Conservation (phyloP, 2,113 vertebrate genomes). For the Mormyrus lacerda region DNA sequence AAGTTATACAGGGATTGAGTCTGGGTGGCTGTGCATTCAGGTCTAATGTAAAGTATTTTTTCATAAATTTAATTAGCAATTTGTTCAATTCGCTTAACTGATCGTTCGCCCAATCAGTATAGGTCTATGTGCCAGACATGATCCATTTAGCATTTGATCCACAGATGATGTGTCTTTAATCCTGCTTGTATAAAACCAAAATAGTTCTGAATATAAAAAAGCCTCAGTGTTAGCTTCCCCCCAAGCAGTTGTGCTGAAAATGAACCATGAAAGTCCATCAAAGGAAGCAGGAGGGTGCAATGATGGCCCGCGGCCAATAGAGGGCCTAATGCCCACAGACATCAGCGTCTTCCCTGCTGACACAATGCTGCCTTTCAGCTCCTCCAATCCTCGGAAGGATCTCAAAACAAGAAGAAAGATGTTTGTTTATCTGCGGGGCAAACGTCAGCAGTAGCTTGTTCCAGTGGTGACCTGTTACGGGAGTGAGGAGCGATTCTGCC, state of each 20-base stretch:
- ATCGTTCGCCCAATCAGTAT: background rate
- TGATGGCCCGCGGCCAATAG: constrained; percentile 2
- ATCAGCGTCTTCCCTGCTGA: background rate
- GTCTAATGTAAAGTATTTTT: background rate
- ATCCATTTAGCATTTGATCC: background rate
- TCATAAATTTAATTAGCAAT: background rate
- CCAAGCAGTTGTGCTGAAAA: background rate
- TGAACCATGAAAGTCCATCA: background rate
- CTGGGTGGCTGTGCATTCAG: background rate
- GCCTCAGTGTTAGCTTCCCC: background rate
- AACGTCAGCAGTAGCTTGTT: background rate
- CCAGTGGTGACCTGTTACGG: background rate
- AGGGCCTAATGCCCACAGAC: background rate
- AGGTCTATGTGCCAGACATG: background rate
- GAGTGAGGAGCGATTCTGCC: background rate
- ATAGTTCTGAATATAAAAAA: background rate
- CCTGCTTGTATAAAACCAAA: background rate
- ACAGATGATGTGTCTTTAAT: background rate
- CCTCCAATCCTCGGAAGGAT: background rate
- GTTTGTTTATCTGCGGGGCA: constrained; percentile 4
- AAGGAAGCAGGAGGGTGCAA: background rate
- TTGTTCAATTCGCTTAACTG: background rate
- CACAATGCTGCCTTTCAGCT: background rate
- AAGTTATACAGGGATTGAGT: background rate
- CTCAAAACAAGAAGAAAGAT: background rate